Conservation (phyloP, 2,888 invertebrate species). For the Watsonalla cultraria region DNA sequence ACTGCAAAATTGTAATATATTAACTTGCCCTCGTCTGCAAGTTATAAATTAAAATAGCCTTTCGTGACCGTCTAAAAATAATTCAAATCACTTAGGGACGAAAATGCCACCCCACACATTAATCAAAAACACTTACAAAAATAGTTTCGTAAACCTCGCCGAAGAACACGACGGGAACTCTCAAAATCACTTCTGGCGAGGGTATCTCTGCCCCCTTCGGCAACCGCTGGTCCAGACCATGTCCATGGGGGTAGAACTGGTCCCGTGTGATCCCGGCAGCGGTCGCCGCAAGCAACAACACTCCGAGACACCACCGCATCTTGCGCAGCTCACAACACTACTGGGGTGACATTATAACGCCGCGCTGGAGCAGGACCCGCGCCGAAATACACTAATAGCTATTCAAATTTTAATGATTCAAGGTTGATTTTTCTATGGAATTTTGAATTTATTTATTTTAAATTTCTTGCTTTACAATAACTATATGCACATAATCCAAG, state of each 20-base stretch:
- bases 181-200: slow-evolving; percentile 81
- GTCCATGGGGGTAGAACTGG: slow-evolving; percentile 81
- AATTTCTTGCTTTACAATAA: too few relatives aligned
- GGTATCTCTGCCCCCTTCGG: slow-evolving; percentile 80
- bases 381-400: not conserved
- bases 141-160: slow-evolving; percentile 85
- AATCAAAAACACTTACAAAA: slow-evolving; percentile 84
- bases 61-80: too few relatives aligned
- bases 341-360: slow-evolving; percentile 10
- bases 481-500: too few relatives aligned
- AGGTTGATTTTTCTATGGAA: not conserved
- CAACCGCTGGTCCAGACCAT: slow-evolving; percentile 73
- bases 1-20: too few relatives aligned
- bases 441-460: too few relatives aligned
- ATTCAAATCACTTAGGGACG: too few relatives aligned
- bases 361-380: slow-evolving; percentile 6
- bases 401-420: not conserved
- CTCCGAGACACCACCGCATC: slow-evolving; percentile 68
- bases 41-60: too few relatives aligned
- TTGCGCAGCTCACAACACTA: slow-evolving; percentile 40
- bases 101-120: not conserved
- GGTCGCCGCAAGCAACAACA: slow-evolving; percentile 46
- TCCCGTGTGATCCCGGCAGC: slow-evolving; percentile 68
- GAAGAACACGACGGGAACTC: slow-evolving; percentile 88
- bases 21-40: too few relatives aligned